Percentiles rank a stretch among this genome's conserved stretches.
Conservation (phyloP, 1,140 invertebrate genomes). For the Himalopsyche phryganea region DNA sequence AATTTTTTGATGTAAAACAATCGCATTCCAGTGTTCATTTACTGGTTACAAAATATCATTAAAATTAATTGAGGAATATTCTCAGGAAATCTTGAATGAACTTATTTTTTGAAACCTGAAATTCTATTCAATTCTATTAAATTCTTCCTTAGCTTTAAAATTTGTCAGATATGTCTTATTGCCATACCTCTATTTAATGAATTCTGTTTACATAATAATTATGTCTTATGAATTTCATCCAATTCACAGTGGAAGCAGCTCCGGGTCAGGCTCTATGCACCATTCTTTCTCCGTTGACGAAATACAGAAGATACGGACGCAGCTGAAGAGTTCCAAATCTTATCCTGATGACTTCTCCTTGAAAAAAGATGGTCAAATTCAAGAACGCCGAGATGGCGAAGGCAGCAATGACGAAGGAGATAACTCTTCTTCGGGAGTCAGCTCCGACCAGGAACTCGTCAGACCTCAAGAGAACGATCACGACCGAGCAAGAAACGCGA, state of each 20-base stretch:
- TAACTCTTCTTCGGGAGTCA: constrained; percentile 82
- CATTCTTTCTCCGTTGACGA: constrained; percentile 84
- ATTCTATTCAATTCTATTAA: no score
- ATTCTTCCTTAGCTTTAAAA: no score
- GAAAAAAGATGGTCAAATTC: constrained; percentile 49
- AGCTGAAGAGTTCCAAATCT: constrained; percentile 79
- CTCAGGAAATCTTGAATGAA: no score
- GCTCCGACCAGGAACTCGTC: constrained; percentile 74
- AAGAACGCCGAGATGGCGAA: constrained; percentile 32
- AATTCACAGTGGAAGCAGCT: constrained; percentile 61
- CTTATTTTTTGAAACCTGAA: no score
- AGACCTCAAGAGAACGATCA: constrained; percentile 36
- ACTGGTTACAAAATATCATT: no score
- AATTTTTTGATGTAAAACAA: no score
- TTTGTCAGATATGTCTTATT: no score
- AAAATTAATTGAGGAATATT: no score
- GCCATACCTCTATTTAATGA: no score
- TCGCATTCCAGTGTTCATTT: no score
- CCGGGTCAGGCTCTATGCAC: constrained; percentile 70
- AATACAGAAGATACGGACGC: constrained; percentile 78
- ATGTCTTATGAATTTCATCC: constrained; percentile 13
- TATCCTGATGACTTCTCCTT: constrained; percentile 74
- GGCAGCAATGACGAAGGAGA: constrained; percentile 69
- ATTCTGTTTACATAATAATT: no score
- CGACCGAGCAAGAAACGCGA: constrained; percentile 21